phyloP scores from a whole-genome alignment of 2,113 vertebrate species.

The Eonycteris spelaea region DNA sequence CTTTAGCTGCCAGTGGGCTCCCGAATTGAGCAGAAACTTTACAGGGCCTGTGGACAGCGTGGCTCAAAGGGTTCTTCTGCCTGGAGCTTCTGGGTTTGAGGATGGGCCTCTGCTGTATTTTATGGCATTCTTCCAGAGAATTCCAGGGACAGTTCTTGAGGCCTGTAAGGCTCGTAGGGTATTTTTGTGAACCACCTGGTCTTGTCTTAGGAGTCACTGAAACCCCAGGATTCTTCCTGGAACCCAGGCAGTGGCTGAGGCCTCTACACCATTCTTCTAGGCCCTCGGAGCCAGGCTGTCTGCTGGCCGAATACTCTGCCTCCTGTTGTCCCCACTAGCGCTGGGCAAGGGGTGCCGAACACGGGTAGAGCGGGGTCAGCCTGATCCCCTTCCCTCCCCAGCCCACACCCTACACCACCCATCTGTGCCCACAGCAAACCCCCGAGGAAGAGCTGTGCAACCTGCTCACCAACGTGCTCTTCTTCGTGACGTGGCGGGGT shows the following conservation, averaged over 20 bases:
- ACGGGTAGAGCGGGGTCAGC: neutral
- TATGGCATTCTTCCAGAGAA: neutral
- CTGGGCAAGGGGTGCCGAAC: neutral
- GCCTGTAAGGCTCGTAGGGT: neutral
- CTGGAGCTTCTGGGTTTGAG: neutral
- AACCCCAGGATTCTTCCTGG: neutral
- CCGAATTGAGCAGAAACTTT: neutral
- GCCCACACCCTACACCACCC: neutral
- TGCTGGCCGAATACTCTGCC: neutral
- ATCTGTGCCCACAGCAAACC: constrained; percentile 85
- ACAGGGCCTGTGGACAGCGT: accelerated
- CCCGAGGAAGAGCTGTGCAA: constrained; percentile 98
- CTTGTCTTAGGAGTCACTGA: neutral
- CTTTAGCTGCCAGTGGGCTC: neutral
- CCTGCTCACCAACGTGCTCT: constrained; percentile 95
- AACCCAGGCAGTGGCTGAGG: neutral
- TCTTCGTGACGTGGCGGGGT: constrained; percentile 92
- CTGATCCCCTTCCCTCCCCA: too few relatives aligned
- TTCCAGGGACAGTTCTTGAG: neutral
- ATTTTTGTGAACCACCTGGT: neutral
- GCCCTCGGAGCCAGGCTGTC: neutral
- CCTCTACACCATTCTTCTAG: neutral
- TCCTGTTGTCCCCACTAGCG: neutral
- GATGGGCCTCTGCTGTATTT: neutral
- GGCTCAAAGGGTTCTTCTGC: neutral